Base-by-base conservation (phyloP, 2,888 invertebrate genomes). In the Ommatoiulus sabulosus region DNA sequence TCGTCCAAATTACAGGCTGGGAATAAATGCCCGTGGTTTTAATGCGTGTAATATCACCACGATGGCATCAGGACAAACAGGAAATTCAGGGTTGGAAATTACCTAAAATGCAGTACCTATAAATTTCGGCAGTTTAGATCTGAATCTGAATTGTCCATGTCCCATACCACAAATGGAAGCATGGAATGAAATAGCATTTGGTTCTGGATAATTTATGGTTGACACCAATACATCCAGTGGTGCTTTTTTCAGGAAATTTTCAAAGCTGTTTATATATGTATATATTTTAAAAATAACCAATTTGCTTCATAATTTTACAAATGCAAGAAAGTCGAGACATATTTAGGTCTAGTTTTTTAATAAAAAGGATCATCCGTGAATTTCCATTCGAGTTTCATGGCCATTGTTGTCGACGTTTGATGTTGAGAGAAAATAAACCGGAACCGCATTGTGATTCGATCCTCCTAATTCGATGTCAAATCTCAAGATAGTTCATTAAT, bases 21-120 rank as follows among this genome's bases (percentile, higher is more conserved):
- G 35, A 80, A 80, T 80, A 80, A 80, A 80, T 80, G 80, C 35
- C 80, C 80, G 80, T 80, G 80, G 80, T 80, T 80, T 80, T 80
- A 80, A 80, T 80, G 80, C 80, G 24, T 35, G 80, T 80, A 80
- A 80, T 80, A 80, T 80, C 35, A 35, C 80, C 80, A 35, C 35
- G 80, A 80, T 80, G 80, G 80, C 80, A 80, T 80, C 35, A 35
- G 35, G 80, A 80, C 80, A 80, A 80, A 80, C 80, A 80, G 80
- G 80, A 80, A 80, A 80, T 80, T 80, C 80, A 80, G 80, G 80
- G 80, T 35, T 80, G 80, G 80, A 80, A 35, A 80, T 80, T 80
- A 80, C 35, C 80, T 35, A 15, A 35, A 80, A 80, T 80, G 80
- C 80, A 80, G 80, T 80, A 80, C 80, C 80, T 80, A 80, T 80